Evolutionary conservation across 2,113 vertebrate genomes (phyloP).

Genomic region (Myotis davidii): DNA sequence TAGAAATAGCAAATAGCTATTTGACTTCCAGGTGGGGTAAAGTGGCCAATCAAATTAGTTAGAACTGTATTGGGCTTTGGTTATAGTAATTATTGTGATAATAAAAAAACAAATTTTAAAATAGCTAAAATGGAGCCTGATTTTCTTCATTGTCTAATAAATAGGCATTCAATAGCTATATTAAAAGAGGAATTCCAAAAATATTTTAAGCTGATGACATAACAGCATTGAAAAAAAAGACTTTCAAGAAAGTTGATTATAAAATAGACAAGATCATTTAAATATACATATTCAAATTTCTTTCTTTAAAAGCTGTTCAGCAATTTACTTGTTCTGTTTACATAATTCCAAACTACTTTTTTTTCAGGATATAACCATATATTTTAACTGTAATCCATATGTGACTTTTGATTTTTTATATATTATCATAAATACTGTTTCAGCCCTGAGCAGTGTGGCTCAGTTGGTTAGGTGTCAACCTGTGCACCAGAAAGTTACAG

Average conservation of each 20-base stretch:
- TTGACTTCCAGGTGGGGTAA: neutral
- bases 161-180: neutral
- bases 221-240: neutral
- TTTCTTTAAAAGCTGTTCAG: conserved; percentile 28
- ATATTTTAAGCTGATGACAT: neutral
- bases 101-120: conserved; percentile 35
- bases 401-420: neutral
- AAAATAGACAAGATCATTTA: neutral
- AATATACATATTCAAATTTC: neutral
- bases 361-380: neutral
- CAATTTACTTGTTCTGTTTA: conserved; percentile 16
- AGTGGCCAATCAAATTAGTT: neutral
- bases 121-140: neutral
- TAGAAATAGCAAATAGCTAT: conserved; percentile 5
- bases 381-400: neutral
- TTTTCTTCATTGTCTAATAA: conserved; percentile 24
- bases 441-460: too few species aligned
- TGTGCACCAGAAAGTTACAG: too few species aligned
- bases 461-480: too few species aligned
- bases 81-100: neutral
- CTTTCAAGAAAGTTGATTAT: neutral
- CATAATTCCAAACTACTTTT: neutral
- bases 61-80: neutral
- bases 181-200: conserved; percentile 34
- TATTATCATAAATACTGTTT: neutral